These are phyloP conservation scores for Nebria salina DNA, from an alignment of 2,888 invertebrate genomes.

Conservation along the genomic window DNA sequence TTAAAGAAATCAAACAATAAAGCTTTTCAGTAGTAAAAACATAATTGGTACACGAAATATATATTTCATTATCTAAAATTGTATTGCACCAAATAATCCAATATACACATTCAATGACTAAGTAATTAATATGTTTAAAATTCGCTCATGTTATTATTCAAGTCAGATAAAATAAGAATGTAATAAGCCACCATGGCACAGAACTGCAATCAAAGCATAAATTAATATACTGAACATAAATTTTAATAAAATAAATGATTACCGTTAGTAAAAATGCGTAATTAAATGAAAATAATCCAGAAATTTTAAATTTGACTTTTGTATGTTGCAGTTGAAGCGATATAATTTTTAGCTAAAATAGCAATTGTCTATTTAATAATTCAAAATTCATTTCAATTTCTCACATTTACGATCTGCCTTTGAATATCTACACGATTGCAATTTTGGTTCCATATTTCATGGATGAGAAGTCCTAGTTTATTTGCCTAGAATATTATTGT, in stretches of 20 bases:
- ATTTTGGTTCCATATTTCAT: conserved; percentile 31
- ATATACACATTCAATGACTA: too few species aligned
- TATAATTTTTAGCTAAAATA: conserved; percentile 23
- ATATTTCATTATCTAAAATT: too few species aligned
- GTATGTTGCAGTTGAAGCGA: conserved; percentile 27
- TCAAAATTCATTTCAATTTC: neutral
- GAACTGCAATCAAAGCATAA: neutral
- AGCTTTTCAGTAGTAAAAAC: too few species aligned
- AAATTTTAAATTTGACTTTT: conserved; percentile 15
- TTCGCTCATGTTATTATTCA: too few species aligned
- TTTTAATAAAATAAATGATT: neutral
- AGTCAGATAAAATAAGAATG: too few species aligned
- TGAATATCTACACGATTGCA: neutral
- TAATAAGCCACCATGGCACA: neutral
- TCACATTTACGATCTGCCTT: neutral
- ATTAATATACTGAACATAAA: neutral
- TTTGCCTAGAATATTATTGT: conserved; percentile 21
- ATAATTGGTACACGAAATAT: too few species aligned
- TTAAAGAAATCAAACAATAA: too few species aligned
- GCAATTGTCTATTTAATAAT: neutral
- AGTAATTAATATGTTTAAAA: too few species aligned
- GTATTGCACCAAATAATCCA: too few species aligned
- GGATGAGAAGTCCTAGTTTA: conserved; percentile 16
- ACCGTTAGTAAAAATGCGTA: conserved; percentile 19
- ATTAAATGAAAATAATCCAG: conserved; percentile 20